phyloP scores from a whole-genome alignment of 2,797 vertebrate genomes.

The Lepilemur ruficaudatus region DNA sequence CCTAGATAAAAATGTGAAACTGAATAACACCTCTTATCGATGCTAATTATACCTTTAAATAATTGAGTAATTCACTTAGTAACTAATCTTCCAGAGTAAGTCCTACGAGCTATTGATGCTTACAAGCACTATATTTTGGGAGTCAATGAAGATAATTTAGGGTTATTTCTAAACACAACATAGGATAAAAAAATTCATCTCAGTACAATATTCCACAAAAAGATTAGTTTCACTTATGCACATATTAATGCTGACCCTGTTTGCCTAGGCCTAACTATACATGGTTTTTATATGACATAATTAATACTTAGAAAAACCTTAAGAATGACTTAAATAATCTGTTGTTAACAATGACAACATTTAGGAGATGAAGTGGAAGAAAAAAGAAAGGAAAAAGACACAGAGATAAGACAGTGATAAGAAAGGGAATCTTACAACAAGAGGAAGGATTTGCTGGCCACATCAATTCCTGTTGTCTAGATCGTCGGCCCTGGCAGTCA shows the following conservation, averaged over 20 bases:
- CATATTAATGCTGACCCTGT: neutral
- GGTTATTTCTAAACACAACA: slow-evolving; percentile 31
- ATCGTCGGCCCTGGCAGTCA: slow-evolving; percentile 97
- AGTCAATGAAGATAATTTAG: neutral
- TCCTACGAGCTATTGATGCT: neutral
- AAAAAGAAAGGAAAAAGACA: neutral
- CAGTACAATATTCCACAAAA: neutral
- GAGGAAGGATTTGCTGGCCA: slow-evolving; percentile 95
- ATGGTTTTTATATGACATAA: neutral
- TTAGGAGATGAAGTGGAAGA: neutral
- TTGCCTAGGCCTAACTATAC: neutral
- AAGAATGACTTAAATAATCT: neutral
- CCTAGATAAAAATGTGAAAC: neutral
- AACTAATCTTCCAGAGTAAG: neutral
- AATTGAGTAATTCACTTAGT: neutral
- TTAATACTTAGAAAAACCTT: neutral
- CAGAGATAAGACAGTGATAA: neutral
- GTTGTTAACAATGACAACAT: neutral
- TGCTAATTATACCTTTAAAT: neutral
- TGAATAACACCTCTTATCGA: neutral
- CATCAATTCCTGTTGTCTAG: slow-evolving; percentile 98
- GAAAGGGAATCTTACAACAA: slow-evolving; percentile 91
- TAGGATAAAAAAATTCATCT: neutral
- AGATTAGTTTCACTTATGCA: neutral
- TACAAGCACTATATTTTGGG: neutral